A percentile compares a stretch with the other conserved stretches of the same genome.
Conservation (phyloP, 2,888 invertebrate species). For the Lordiphosa andalusiaca region DNA sequence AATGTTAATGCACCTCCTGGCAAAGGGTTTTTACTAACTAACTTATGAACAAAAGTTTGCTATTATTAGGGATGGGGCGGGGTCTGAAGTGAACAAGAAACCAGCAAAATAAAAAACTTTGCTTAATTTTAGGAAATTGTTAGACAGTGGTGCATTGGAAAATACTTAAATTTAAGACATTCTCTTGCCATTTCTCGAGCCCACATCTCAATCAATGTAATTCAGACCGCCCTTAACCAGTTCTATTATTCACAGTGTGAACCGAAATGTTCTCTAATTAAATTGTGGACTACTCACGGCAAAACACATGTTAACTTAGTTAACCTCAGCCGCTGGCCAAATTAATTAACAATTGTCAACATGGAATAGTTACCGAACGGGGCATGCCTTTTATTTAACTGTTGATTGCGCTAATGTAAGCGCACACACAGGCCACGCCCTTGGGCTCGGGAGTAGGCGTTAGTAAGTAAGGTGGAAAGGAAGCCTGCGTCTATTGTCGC, state of each 20-base stretch:
- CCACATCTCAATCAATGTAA: too few species aligned
- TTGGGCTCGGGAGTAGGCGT: background rate
- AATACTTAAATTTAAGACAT: too few species aligned
- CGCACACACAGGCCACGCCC: slow-evolving; percentile 8
- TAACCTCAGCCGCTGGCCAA: slow-evolving; percentile 14
- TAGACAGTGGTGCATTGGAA: too few species aligned
- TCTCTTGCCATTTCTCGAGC: too few species aligned
- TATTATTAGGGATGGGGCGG: too few species aligned
- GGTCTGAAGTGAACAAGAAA: too few species aligned
- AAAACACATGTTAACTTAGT: slow-evolving; percentile 29
- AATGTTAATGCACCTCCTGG: slow-evolving; percentile 1
- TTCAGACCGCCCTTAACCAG: too few species aligned
- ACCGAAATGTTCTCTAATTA: slow-evolving; percentile 10
- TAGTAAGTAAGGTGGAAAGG: slow-evolving; percentile 28
- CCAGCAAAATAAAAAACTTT: too few species aligned
- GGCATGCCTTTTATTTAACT: slow-evolving; percentile 29
- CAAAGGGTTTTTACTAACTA: background rate
- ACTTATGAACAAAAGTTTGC: background rate
- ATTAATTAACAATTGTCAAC: slow-evolving; percentile 50
- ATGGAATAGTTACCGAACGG: slow-evolving; percentile 26
- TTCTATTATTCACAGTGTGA: too few species aligned
- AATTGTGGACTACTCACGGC: slow-evolving; percentile 14
- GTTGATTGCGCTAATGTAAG: slow-evolving; percentile 24
- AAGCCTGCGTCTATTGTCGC: slow-evolving; percentile 9
- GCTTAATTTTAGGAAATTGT: too few species aligned